Evolutionary conservation across 92 coral and sea anemone genomes (phyloP).

Genomic region (Blastomussa wellsi): DNA sequence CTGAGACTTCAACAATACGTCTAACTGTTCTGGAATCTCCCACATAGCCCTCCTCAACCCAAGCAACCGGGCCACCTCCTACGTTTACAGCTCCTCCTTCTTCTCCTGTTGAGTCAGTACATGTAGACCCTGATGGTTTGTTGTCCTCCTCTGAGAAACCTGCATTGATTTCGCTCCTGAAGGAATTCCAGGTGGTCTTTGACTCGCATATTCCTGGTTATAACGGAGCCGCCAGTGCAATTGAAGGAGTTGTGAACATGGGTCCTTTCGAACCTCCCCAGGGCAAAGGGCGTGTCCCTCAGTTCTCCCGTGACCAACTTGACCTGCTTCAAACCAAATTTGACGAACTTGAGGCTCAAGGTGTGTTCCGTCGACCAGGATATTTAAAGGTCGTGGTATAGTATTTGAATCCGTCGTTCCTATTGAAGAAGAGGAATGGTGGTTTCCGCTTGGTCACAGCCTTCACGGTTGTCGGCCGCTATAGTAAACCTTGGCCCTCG

Average conservation of each 20-base stretch:
- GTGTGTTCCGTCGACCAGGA: slow-evolving; percentile 47
- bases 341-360: slow-evolving; percentile 46
- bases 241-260: slow-evolving; percentile 41
- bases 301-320: slow-evolving; percentile 39
- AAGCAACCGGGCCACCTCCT: not conserved
- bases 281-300: slow-evolving; percentile 43
- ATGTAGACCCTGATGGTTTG: slow-evolving; percentile 25
- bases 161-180: slow-evolving; percentile 11
- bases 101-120: slow-evolving; percentile 20
- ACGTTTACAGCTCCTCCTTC: not conserved
- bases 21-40: not conserved
- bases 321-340: slow-evolving; percentile 45
- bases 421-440: slow-evolving; percentile 45
- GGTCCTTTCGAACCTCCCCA: slow-evolving; percentile 48
- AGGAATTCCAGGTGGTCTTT: slow-evolving; percentile 30
- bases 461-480: slow-evolving; percentile 51
- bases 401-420: slow-evolving; percentile 51
- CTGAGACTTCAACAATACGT: slow-evolving; percentile 13
- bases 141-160: slow-evolving; percentile 25
- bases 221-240: slow-evolving; percentile 45
- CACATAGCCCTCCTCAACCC: not conserved
- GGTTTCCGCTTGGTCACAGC: slow-evolving; percentile 52
- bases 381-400: slow-evolving; percentile 27
- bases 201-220: slow-evolving; percentile 35
- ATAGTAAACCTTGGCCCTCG: slow-evolving; percentile 48